A percentile compares a stretch with the other conserved stretches of the same genome.
Evolutionary conservation across 2,888 invertebrate genomes (phyloP).

Genomic region (Rhaphigaster nebulosa): DNA sequence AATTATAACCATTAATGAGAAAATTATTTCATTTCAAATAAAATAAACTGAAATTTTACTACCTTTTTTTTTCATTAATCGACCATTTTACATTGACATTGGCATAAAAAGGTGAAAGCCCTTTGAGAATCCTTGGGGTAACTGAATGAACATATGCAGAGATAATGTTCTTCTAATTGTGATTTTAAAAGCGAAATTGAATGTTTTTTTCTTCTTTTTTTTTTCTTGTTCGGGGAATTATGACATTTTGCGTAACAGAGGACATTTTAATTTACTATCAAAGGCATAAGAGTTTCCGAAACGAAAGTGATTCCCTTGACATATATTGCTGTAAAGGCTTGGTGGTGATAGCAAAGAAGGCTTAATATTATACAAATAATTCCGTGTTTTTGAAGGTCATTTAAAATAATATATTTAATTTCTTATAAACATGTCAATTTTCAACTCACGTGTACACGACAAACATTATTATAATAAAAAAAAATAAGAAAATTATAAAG

Average conservation of each 20-base stretch:
- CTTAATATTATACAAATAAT: neutral
- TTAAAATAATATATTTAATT: neutral
- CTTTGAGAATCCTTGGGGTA: neutral
- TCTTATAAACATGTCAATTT: neutral
- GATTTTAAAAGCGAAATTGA: neutral
- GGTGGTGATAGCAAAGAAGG: neutral
- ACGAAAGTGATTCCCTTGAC: constrained; percentile 47
- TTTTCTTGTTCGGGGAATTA: neutral
- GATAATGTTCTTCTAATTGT: neutral
- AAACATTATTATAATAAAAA: too few relatives aligned
- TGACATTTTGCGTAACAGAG: constrained; percentile 9
- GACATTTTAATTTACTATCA: constrained; percentile 15
- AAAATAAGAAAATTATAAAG: too few relatives aligned
- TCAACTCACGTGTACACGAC: neutral
- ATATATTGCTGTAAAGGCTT: constrained; percentile 18
- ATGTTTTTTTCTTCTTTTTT: neutral
- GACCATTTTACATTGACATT: too few relatives aligned
- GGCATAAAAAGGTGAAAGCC: neutral
- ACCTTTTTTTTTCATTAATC: too few relatives aligned
- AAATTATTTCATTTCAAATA: too few relatives aligned
- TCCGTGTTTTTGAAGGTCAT: neutral
- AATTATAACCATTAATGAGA: too few relatives aligned
- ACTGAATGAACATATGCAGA: too few relatives aligned
- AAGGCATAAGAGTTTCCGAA: constrained; percentile 6
- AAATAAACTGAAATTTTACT: too few relatives aligned